These are phyloP conservation scores for Mastomys natalensis DNA, from an alignment of 2,113 vertebrate genomes.

Conservation along the genomic window DNA sequence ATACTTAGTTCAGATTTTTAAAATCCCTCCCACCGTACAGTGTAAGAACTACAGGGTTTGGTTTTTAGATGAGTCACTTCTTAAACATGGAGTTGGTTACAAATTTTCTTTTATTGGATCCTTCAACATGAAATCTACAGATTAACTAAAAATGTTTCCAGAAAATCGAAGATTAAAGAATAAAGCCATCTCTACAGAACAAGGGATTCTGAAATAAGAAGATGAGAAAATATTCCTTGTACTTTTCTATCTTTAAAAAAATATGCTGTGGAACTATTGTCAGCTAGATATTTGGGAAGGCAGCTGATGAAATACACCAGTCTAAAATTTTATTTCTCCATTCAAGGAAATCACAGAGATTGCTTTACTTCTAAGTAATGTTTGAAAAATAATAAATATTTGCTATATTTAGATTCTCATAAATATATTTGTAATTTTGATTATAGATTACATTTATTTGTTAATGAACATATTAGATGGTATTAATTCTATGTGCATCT, in stretches of 20 bases:
- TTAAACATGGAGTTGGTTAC: conserved; percentile 55
- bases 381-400: conserved; percentile 43
- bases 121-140: conserved; percentile 60
- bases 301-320: conserved; percentile 53
- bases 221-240: conserved; percentile 1
- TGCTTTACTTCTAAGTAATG: conserved; percentile 28
- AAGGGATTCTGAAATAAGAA: conserved; percentile 5
- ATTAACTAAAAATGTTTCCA: conserved; percentile 60
- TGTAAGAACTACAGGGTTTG: conserved; percentile 15
- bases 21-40: conserved; percentile 1
- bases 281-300: conserved; percentile 21
- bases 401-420: background rate
- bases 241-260: background rate
- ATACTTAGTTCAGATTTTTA: conserved; percentile 54
- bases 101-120: conserved; percentile 62
- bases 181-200: conserved; percentile 45
- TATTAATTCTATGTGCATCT: background rate
- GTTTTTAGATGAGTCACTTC: conserved; percentile 56
- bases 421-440: conserved; percentile 43
- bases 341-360: conserved; percentile 25
- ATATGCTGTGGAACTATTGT: conserved; percentile 34
- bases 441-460: conserved; percentile 27
- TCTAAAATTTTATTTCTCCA: conserved; percentile 43
- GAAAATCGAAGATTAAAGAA: conserved; percentile 68
- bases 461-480: background rate